phyloP scores from a whole-genome alignment of 2,888 invertebrate species.

The Euspilapteryx auroguttella region DNA sequence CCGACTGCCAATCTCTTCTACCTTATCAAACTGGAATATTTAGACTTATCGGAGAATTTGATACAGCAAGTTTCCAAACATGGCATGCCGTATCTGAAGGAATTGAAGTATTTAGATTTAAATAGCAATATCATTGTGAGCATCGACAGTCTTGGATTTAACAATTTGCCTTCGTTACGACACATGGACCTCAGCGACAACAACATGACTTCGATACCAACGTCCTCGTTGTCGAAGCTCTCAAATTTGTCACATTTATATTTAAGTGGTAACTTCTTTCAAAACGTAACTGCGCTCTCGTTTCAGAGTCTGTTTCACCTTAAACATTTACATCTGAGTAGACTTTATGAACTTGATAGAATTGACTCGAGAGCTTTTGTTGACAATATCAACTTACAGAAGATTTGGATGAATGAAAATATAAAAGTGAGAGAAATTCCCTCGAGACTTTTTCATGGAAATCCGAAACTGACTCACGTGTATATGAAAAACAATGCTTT shows the following conservation, averaged over 20 bases:
- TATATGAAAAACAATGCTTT: conserved; percentile 77
- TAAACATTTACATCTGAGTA: conserved; percentile 71
- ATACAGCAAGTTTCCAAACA: conserved; percentile 72
- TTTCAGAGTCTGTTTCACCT: conserved; percentile 84
- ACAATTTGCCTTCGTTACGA: conserved; percentile 72
- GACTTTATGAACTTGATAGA: conserved; percentile 65
- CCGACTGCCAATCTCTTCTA: conserved; percentile 70
- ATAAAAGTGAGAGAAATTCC: conserved; percentile 73
- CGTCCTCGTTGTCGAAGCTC: conserved; percentile 74
- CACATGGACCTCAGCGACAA: conserved; percentile 80
- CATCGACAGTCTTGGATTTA: conserved; percentile 72
- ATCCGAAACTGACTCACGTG: conserved; percentile 74
- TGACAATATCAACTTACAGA: conserved; percentile 81
- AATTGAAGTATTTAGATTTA: conserved; percentile 70
- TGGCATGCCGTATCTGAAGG: conserved; percentile 72
- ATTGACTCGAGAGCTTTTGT: conserved; percentile 81
- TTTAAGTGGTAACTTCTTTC: conserved; percentile 78
- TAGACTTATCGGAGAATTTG: conserved; percentile 80
- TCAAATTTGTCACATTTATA: conserved; percentile 75
- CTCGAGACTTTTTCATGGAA: conserved; percentile 81
- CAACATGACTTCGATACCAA: conserved; percentile 77
- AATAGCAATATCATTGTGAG: conserved; percentile 76
- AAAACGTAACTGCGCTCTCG: conserved; percentile 72
- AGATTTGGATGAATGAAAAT: conserved; percentile 78
- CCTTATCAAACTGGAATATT: conserved; percentile 67